Evolutionary conservation across 2,797 vertebrate species (phyloP), one percentile per base, ranked within the genome.

Genomic region (Myripristis murdjan): DNA sequence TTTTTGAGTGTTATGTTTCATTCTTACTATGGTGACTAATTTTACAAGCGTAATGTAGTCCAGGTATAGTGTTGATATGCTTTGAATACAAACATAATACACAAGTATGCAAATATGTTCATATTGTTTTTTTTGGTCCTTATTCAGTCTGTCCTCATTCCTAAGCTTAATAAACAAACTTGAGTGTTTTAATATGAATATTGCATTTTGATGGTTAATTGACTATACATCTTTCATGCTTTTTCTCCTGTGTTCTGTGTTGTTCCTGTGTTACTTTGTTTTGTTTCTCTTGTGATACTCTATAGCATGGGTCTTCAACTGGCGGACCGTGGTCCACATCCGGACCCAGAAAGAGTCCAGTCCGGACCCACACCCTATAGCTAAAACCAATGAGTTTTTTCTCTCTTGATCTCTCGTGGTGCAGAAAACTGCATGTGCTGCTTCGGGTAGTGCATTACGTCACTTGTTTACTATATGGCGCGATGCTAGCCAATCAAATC

Each of bases 261-360:
- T 75, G 61, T 56, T 59, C n/a, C n/a, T n/a, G n/a, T n/a, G n/a
- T 65, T 14, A n/a, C 66, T 79, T 43, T 51, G 60, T 67, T 62
- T 71, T 60, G n/a, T n/a, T 53, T 43, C 65, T 52, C 57, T 6
- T 10, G 48, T 63, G 54, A 63, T 76, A 58, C 47, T 16, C 24
- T 14, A 37, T 49, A 18, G n/a, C n/a, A n/a, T n/a, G n/a, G n/a
- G n/a, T n/a, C n/a, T n/a, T n/a, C n/a, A n/a, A n/a, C n/a, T n/a
- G n/a, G n/a, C n/a, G n/a, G n/a, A n/a, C n/a, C n/a, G n/a, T n/a
- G n/a, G n/a, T n/a, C n/a, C n/a, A n/a, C n/a, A n/a, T n/a, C n/a
- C n/a, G n/a, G n/a, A n/a, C n/a, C n/a, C n/a, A n/a, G n/a, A n/a
- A n/a, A n/a, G n/a, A n/a, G n/a, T n/a, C n/a, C n/a, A n/a, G n/a